Conservation (phyloP, 2,888 invertebrate species). For the Meliscaeva auricollis region DNA sequence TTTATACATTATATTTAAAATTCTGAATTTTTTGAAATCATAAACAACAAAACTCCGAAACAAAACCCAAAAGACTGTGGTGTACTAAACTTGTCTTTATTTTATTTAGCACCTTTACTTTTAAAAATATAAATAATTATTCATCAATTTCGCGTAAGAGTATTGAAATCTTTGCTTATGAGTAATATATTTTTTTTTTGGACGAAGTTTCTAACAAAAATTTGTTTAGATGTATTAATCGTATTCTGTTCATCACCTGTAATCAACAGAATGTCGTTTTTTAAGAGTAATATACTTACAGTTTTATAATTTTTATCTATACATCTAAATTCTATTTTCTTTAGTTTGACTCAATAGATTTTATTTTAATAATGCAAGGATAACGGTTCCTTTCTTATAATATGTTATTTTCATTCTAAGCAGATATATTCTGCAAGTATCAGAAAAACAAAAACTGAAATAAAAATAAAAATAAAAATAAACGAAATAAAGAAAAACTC, state of each 20-base stretch:
- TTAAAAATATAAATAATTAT: slow-evolving; percentile 49
- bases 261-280: slow-evolving; percentile 35
- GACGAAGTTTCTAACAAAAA: slow-evolving; percentile 72
- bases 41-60: slow-evolving; percentile 55
- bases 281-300: slow-evolving; percentile 65
- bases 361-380: slow-evolving; percentile 74
- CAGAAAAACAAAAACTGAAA: slow-evolving; percentile 21
- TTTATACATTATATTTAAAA: slow-evolving; percentile 19
- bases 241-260: slow-evolving; percentile 21
- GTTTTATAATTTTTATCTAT: slow-evolving; percentile 59
- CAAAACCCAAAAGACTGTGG: slow-evolving; percentile 20
- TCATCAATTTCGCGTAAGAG: slow-evolving; percentile 38
- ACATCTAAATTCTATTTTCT: slow-evolving; percentile 48
- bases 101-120: slow-evolving; percentile 71
- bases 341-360: slow-evolving; percentile 66
- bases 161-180: slow-evolving; percentile 31
- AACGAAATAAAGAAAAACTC: slow-evolving; percentile 38
- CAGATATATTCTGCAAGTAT: slow-evolving; percentile 38
- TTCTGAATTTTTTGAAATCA: slow-evolving; percentile 44
- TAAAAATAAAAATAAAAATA: neutral
- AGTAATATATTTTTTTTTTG: slow-evolving; percentile 39
- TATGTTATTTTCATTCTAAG: slow-evolving; percentile 17
- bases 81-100: slow-evolving; percentile 59
- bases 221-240: slow-evolving; percentile 24
- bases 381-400: slow-evolving; percentile 68